phyloP scores from a whole-genome alignment of 2,797 vertebrate genomes.

The Gephyroberyx darwinii region DNA sequence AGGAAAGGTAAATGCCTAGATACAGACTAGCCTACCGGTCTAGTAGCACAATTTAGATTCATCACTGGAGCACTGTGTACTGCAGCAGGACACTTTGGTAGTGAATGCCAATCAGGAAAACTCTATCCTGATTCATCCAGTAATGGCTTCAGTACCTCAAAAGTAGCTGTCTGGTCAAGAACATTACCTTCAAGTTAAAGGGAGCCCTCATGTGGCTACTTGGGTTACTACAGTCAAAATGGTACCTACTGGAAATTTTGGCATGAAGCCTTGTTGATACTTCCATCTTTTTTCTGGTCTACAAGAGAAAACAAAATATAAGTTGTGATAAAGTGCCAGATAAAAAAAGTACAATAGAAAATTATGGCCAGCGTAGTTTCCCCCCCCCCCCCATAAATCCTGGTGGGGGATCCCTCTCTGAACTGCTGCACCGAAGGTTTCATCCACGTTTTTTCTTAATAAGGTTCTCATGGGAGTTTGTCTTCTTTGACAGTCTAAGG shows the following conservation, averaged over 20 bases:
- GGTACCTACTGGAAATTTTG: too few relatives aligned
- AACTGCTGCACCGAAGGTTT: too few relatives aligned
- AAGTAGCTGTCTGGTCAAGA: background rate
- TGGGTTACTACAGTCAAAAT: conserved; percentile 35
- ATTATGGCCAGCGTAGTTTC: too few relatives aligned
- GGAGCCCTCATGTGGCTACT: conserved; percentile 61
- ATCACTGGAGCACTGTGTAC: background rate
- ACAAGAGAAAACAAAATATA: too few relatives aligned
- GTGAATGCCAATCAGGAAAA: background rate
- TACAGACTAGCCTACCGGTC: conserved; percentile 9
- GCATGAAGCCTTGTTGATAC: too few relatives aligned
- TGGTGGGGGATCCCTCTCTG: too few relatives aligned
- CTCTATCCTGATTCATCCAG: background rate
- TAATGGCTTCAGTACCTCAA: background rate
- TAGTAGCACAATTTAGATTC: conserved; percentile 22
- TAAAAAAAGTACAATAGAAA: background rate
- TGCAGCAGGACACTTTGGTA: conserved; percentile 1
- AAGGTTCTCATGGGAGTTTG: too few relatives aligned
- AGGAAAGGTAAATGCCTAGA: conserved; percentile 19
- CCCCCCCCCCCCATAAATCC: too few relatives aligned
- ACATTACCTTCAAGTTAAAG: conserved; percentile 15
- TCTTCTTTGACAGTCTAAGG: too few relatives aligned
- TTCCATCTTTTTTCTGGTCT: too few relatives aligned
- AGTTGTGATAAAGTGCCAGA: background rate
- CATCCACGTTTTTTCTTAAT: too few relatives aligned